Evolutionary conservation across 1,140 invertebrate species (phyloP), one percentile per base, ranked within the genome.

Genomic region (Trissolcus basalis): DNA sequence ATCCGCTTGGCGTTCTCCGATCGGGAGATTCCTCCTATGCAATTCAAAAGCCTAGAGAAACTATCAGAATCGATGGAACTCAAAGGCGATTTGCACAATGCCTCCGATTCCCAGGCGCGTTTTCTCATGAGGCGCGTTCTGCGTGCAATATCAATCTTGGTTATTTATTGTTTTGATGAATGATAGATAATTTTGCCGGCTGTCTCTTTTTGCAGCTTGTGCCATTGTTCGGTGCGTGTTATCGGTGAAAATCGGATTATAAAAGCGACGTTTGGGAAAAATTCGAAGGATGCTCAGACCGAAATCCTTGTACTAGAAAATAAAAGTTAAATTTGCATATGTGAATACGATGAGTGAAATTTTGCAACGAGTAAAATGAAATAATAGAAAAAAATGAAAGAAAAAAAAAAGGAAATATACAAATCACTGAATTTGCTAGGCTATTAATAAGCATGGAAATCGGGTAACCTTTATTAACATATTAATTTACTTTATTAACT

Each of bases 141-240:
- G 19, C 16, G 13, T 19, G 43, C 54, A 19, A 72, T 53, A 72
- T 64, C 58, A 59, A 72, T 65, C 63, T 50, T 15, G 9, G 43
- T 67, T 68, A 63, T 68, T 74, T 68, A 56, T 74, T 39, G 58
- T 68, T 74, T 63, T 58, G 56, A 74, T 74, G 56, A 68, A 74
- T 68, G 56, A 74, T 74, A 56, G 71, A 68, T 63, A 74, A 68
- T 67, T 74, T 74, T 12, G 43, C 19, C 19, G 45, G 71, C 45
- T 59, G 55, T 73, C 55, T 73, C 65, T 73, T 14, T 55, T 19
- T 41, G 60, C 58, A 47, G 51, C 51, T 48, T 49, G 58, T 51
- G 55, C 55, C 39, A 67, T 73, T 73, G 70, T 73, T 73, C 11
- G 16, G 48, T 12, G 14, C 48, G 53, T 5, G 19, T 10, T 63